Evolutionary conservation across 2,888 invertebrate genomes (phyloP).

Genomic region (Scaptodrosophila latifasciaeformis): DNA sequence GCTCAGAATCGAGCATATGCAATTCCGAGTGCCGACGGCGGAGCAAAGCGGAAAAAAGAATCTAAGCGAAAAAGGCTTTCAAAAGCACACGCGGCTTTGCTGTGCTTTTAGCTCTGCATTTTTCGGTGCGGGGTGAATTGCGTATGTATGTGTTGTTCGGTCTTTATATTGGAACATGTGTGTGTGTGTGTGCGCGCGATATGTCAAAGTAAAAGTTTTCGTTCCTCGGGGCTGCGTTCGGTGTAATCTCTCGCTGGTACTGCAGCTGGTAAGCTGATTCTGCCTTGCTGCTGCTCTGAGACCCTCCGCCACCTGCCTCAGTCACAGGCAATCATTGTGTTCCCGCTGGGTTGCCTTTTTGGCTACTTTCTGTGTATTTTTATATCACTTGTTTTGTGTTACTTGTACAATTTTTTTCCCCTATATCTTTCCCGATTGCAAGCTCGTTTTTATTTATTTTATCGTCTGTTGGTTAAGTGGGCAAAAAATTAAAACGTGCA

Average conservation of each 20-base stretch:
- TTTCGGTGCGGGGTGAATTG: slow-evolving; percentile 28
- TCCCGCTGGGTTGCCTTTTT: no score
- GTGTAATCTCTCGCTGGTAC: slow-evolving; percentile 49
- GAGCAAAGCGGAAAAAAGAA: slow-evolving; percentile 8
- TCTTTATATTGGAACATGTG: slow-evolving; percentile 3
- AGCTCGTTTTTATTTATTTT: slow-evolving; percentile 20
- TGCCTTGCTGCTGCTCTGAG: neutral
- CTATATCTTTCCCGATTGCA: slow-evolving; percentile 53
- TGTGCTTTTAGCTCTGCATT: slow-evolving; percentile 40
- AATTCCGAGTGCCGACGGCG: slow-evolving; percentile 60
- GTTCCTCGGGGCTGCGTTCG: slow-evolving; percentile 54
- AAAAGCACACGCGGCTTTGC: slow-evolving; percentile 41
- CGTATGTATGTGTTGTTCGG: slow-evolving; percentile 1
- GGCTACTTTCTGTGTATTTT: no score
- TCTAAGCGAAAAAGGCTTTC: slow-evolving; percentile 5
- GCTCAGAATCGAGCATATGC: no score
- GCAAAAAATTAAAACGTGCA: slow-evolving; percentile 50
- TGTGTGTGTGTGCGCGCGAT: slow-evolving; percentile 25
- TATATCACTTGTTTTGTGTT: no score
- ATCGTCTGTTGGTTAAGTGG: slow-evolving; percentile 20
- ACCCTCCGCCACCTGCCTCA: no score
- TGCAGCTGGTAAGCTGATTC: neutral
- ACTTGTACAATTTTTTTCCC: no score
- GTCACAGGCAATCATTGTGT: no score
- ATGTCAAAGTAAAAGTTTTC: slow-evolving; percentile 60